Conservation (phyloP, 64 coral and sea anemone species). For the Catalaphyllia jardinei region DNA sequence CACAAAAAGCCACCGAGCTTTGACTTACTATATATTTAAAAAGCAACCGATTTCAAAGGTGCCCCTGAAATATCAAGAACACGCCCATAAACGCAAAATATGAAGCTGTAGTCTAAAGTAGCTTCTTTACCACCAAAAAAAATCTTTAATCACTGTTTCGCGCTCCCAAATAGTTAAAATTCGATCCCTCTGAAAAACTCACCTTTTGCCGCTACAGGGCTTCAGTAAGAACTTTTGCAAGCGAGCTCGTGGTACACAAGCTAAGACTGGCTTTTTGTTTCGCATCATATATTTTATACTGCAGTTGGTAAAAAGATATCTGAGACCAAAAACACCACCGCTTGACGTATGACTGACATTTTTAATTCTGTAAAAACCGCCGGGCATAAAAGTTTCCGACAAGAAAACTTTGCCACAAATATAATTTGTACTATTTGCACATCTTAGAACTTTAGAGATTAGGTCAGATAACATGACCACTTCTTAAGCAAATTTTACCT, state of each 20-base stretch:
- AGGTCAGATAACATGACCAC: not conserved
- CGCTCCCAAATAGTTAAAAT: no score
- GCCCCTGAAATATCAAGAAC: no score
- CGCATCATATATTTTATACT: not conserved
- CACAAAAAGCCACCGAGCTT: no score
- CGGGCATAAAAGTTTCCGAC: not conserved
- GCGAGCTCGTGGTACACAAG: not conserved
- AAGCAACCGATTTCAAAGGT: no score
- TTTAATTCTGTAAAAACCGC: not conserved
- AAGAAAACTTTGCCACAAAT: not conserved
- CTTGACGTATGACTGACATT: slow-evolving; percentile 17
- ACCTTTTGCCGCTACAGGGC: not conserved
- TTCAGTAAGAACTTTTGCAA: not conserved
- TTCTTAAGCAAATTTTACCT: not conserved
- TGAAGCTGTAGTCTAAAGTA: no score
- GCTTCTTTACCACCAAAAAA: no score
- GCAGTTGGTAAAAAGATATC: not conserved
- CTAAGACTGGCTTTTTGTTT: not conserved
- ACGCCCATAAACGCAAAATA: no score
- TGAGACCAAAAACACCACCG: not conserved
- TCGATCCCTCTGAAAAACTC: no score
- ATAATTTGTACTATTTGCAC: not conserved
- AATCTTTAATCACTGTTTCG: no score
- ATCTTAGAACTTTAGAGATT: not conserved
- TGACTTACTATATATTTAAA: no score